Base-by-base conservation (phyloP, 2,113 vertebrate species). In the Lonchura striata region DNA sequence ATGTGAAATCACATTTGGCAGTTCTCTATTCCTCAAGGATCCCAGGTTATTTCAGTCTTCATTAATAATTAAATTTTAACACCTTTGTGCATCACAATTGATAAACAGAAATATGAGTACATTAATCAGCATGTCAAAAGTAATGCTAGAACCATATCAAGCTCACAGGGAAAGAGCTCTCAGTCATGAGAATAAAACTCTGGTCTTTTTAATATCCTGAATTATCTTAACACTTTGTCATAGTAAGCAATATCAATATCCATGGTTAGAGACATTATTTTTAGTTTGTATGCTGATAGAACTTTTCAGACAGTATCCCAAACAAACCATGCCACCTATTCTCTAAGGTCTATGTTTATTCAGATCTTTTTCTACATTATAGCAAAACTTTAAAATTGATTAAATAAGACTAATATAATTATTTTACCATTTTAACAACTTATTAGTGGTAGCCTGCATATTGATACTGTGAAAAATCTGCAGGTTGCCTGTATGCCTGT, bases 21-120 rank as follows among this genome's bases (percentile, higher is more conserved):
- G 27, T 83, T 86, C 65, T 19, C 42, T 83, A 2, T 77, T 90
- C 54, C 68, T 86, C 22, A 7, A 86, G 39, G 72, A 86, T 78
- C 27, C 44, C 15, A 44, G 56, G 42, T 90, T 92, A 70, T 85
- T 88, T 94, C 60, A 47, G 50, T 81, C 44, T 71, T 84, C 23
- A 42, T 50, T 91, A 83, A 74, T 77, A 88, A 90, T 83, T 91
- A 89, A 46, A 92, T 78, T 82, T 70, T 83, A 92, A 88, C 83
- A 92, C 24, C 15, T 88, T 83, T 83, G 54, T 68, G 42, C 15
- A 60, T 74, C 28, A 57, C n/a, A 72, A 25, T 22, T 81, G 71
- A 70, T 77, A 91, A 91, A 91, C 20, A 79, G 59, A 89, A 94
- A 76, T 71, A 11, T 7, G 86, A 72, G 27, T 59, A 41, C 0